A percentile compares a stretch with the other conserved stretches of the same genome.
These are phyloP conservation scores for Drosophila flavopinicola DNA, from an alignment of 2,888 invertebrate genomes.

Conservation along the genomic window DNA sequence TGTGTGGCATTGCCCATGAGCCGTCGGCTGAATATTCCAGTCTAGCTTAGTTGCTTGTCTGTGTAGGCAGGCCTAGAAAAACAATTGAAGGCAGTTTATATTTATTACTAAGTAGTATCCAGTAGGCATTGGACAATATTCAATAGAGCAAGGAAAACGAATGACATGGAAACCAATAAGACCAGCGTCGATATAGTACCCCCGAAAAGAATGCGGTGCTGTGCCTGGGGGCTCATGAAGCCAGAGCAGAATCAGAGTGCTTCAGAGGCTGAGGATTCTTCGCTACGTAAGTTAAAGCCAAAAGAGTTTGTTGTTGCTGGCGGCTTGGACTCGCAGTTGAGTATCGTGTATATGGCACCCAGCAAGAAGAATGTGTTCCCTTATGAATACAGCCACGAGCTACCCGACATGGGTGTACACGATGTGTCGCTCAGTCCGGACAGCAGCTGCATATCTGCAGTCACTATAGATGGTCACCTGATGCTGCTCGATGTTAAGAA, in stretches of 20 bases:
- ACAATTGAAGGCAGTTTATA: conserved; percentile 3
- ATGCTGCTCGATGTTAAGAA: conserved; percentile 20
- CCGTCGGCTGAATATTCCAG: not conserved
- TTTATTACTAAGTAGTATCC: not conserved
- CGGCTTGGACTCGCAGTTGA: conserved; percentile 13
- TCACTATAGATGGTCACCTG: conserved; percentile 41
- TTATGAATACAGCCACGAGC: conserved; percentile 1
- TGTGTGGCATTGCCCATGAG: no score
- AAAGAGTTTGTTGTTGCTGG: conserved; percentile 45
- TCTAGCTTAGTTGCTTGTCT: no score
- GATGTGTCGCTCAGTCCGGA: conserved; percentile 37
- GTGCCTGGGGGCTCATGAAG: conserved; percentile 37
- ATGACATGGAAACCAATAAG: conserved; percentile 22
- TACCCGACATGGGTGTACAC: conserved; percentile 43
- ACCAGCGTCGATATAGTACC: not conserved
- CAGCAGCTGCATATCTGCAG: conserved; percentile 29
- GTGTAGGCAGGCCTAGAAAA: conserved; percentile 9
- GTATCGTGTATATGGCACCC: conserved; percentile 16
- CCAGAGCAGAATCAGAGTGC: not conserved
- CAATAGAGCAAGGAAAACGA: not conserved
- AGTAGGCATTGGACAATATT: not conserved
- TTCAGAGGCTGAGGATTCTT: not conserved
- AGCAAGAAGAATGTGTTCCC: conserved; percentile 17
- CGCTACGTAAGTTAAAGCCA: not conserved
- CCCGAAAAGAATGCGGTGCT: conserved; percentile 33